Base-by-base conservation (phyloP, 2,888 invertebrate genomes). In the Agrochola lota region DNA sequence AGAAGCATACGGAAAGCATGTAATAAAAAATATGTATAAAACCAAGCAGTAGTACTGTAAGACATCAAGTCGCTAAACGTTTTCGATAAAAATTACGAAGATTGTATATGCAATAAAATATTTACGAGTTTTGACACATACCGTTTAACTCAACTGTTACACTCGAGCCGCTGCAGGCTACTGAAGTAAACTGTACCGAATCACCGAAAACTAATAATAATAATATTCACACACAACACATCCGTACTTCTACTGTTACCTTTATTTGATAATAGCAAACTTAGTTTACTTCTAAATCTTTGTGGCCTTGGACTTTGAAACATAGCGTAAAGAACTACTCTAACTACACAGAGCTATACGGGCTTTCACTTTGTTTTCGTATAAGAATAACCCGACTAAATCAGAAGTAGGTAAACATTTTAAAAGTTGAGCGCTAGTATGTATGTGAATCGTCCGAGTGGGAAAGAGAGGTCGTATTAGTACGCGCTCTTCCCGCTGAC, bases 231-330 rank as follows among this genome's bases (percentile, higher is more conserved):
- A 78, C n/a, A 63, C n/a, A 74, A 67, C 62, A 77, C 77, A 68
- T 59, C 63, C 67, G 68, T 63, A 30, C 63, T 52, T 30, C 40
- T 40, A 40, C 66, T 75, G 70, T 69, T 75, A 69, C 57, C n/a
- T n/a, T n/a, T n/a, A 77, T 77, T 75, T 43, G 67, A 55, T 83
- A 77, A 75, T 75, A 75, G 49, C 64, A 83, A 77, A 80, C 74
- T 81, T 64, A 71, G 75, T 79, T 85, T 74, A 78, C 69, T 71
- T 30, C 49, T 71, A 68, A 78, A 84, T 78, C 76, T 88, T 67
- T n/a, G 68, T 62, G 80, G 49, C 88, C 87, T 88, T 87, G 87
- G 88, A 87, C 87, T 87, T 87, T 88, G 88, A 78, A 85, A 87
- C 85, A 71, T 74, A 78, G 83, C 64, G 15, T 40, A 59, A 43